Base-by-base conservation (phyloP, 2,888 invertebrate genomes). In the Melanophora roralis region DNA sequence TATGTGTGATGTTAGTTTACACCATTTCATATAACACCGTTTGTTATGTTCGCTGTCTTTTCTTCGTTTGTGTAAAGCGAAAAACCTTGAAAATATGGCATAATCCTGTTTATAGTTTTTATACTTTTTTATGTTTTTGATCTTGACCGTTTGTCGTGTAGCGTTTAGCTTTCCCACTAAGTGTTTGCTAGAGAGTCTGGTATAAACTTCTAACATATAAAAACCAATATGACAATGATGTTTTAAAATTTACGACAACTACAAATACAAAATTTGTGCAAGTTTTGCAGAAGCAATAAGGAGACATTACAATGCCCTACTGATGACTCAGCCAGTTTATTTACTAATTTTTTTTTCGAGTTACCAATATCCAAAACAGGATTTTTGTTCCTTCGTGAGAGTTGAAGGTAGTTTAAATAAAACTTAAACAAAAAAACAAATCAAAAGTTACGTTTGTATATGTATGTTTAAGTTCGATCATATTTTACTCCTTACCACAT, bases 1-100 rank as follows among this genome's bases (percentile, higher is more conserved):
- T 68, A 65, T 73, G 73, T 53, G 57, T 53, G 57, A 19, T 74
- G 59, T 69, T 59, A 49, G 78, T 78, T 78, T 74, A 78, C 78
- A 69, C 74, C 69, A 62, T 64, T 65, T 51, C 57, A 27, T 64
- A 51, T 36, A 60, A 60, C 71, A 71, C 9, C 19, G 11, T 38
- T 38, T 69, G 32, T 32, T 55, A n/a, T 68, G 73, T 69, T 68
- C 64, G 73, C 65, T 68, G 78, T 45, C 32, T 21, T 32, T 40
- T 6, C 27, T 27, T 6, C 6, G 27, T 27, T 16, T 34, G 65
- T 57, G 21, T 57, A 14, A 19, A 23, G 32, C 40, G 32, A 59
- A 51, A 51, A 49, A 43, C 73, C 73, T 64, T 57, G 51, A 68
- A 73, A 68, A 68, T 78, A 78, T 78, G 67, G 72, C 43, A 62